Base-by-base conservation (phyloP, 2,797 vertebrate species). In the Diplodus sargus region DNA sequence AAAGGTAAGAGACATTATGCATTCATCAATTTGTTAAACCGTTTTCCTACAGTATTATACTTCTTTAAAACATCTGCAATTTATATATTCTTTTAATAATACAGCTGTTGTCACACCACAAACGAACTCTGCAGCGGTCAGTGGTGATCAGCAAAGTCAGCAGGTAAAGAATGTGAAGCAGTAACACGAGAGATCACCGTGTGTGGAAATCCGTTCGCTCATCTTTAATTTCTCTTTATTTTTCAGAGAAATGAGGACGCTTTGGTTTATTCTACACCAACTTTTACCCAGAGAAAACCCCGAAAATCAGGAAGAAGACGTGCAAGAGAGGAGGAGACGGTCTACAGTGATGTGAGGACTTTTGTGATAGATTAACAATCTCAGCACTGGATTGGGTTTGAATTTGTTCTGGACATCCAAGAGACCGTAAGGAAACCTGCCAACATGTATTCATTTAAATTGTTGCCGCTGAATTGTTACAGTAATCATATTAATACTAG, bases 351-450 rank as follows among this genome's bases (percentile, higher is more conserved):
- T n/a, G 54, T 17, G 42, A 72, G 20, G 4, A 43, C 12, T 43
- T n/a, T 0, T 16, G 16, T 0, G 0, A 1, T 25, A 0, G 2
- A 68, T 34, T 58, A 42, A 0, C 45, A 42, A 47, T 51, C 12
- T 23, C 7, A 34, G 17, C 4, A 12, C 8, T 39, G 13, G 13
- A 39, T 25, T 25, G 25, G 30, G 30, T n/a, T 34, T 6, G 6
- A 34, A 34, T 34, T 34, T 34, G 5, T 34, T 34, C 30, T 34
- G n/a, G n/a, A 34, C 30, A 34, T 34, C 30, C 30, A 34, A 34
- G 30, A 34, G 30, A 34, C 30, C 5, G 30, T 34, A 34, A 34
- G 30, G 6, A 34, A 34, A 34, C 30, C 7, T 6, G 30, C 30
- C 30, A 34, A 34, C 30, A 34, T 34, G 30, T 34, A 6, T 34